Evolutionary conservation across 2,888 invertebrate species (phyloP), one percentile per base, ranked within the genome.

Genomic region (Sinotaia quadrata): DNA sequence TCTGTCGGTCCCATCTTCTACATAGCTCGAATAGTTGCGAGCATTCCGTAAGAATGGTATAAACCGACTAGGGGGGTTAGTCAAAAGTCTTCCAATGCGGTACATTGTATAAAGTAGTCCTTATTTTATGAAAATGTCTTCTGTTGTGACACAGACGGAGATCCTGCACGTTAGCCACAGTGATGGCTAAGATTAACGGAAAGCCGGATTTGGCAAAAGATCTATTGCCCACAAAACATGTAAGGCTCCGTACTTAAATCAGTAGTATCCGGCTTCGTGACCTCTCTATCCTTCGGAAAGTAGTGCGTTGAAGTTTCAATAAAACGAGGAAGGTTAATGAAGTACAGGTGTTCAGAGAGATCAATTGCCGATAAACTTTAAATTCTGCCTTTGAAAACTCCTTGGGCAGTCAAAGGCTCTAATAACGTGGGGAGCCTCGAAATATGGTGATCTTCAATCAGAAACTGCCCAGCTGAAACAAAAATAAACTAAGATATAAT

Each of bases 61-160:
- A 49, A 37, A 51, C 15, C 49, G 56, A 44, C 56, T 71, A 51
- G 67, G 75, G 66, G 66, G 67, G 67, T 58, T 65, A 65, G 65
- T 70, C 73, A 73, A 66, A 33, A 73, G 68, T 62, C 67, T 57
- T 59, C 41, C 68, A 68, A 77, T 58, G 61, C 78, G 76, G 75
- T 75, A 74, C 79, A 78, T 80, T 61, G 54, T 73, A 36, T 74
- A 69, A 75, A 80, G 77, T 71, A 34, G 83, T 84, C 79, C 78
- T 78, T 80, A 73, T 74, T 66, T 78, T 77, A 73, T 82, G 79
- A 75, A 81, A 84, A 80, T 84, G 85, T 82, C 84, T 84, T 68
- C 71, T 82, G 72, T 81, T 82, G 69, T 81, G 80, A 71, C 76
- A 80, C 70, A 85, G 75, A 74, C 77, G 72, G 69, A 75, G 78